Percentiles rank a stretch among this genome's conserved stretches.
Conservation (phyloP, 2,888 invertebrate genomes). For the Pachymerium ferrugineum region DNA sequence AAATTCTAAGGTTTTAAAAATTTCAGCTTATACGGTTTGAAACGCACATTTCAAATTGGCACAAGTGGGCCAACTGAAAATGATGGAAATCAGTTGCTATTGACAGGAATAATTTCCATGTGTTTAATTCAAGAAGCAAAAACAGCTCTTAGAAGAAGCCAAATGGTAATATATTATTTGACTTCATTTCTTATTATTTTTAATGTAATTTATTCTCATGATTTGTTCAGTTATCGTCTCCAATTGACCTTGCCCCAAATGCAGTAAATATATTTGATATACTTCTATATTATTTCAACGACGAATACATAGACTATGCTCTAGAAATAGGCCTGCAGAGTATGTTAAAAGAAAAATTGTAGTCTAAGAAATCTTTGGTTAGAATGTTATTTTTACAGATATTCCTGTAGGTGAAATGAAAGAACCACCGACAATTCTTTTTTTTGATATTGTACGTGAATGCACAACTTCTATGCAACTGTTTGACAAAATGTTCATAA, state of each 20-base stretch:
- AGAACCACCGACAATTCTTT: conserved; percentile 80
- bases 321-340: conserved; percentile 78
- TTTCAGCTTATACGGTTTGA: conserved; percentile 77
- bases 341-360: conserved; percentile 36
- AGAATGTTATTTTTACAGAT: conserved; percentile 40
- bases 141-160: conserved; percentile 81
- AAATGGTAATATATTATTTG: conserved; percentile 55
- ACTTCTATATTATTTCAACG: conserved; percentile 72
- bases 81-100: conserved; percentile 93
- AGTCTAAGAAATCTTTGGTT: background rate
- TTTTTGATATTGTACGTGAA: conserved; percentile 87
- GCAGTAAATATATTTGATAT: conserved; percentile 76
- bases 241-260: conserved; percentile 69
- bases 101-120: conserved; percentile 90
- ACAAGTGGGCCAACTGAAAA: conserved; percentile 80
- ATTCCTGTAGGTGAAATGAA: conserved; percentile 65
- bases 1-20: conserved; percentile 4
- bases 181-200: background rate
- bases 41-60: conserved; percentile 86
- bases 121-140: conserved; percentile 84
- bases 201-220: background rate
- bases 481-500: conserved; percentile 86
- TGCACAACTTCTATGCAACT: conserved; percentile 88
- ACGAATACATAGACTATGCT: conserved; percentile 94
- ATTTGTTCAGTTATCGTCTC: conserved; percentile 62